A percentile compares a stretch with the other conserved stretches of the same genome.
phyloP scores from a whole-genome alignment of 2,888 invertebrate genomes.

The Epinotia demarniana region DNA sequence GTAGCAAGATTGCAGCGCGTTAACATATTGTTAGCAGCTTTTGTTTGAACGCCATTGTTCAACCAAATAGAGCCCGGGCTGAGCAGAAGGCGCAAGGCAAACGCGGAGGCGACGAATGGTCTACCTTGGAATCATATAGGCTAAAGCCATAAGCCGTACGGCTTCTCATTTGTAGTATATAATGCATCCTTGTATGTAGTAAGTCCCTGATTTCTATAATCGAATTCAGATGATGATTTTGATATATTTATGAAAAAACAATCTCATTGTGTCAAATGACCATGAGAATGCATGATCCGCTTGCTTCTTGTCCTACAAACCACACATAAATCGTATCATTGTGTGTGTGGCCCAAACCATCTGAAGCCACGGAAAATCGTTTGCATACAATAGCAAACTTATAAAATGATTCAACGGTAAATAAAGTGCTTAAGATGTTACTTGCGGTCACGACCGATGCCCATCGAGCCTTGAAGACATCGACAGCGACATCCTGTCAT shows the following conservation, averaged over 20 bases:
- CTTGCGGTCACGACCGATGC: conserved; percentile 37
- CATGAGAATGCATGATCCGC: not conserved
- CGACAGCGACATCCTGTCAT: conserved; percentile 22
- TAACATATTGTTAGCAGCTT: conserved; percentile 30
- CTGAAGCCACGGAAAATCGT: conserved; percentile 49
- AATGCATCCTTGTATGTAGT: no score
- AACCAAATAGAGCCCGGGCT: conserved; percentile 10
- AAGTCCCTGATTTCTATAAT: not conserved
- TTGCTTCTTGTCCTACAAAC: not conserved
- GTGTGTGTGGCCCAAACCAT: conserved; percentile 49
- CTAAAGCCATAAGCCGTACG: no score
- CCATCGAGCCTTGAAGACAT: conserved; percentile 40
- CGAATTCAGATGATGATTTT: no score
- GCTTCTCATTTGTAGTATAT: no score
- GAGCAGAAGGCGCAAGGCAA: not conserved
- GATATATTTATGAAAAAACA: no score
- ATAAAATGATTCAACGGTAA: conserved; percentile 54
- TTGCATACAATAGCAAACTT: conserved; percentile 56
- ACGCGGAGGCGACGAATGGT: conserved; percentile 7
- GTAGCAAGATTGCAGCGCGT: conserved; percentile 21
- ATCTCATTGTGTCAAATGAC: not conserved
- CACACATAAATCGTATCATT: conserved; percentile 5
- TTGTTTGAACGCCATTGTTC: conserved; percentile 28
- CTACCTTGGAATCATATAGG: not conserved
- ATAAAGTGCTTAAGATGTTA: conserved; percentile 45